Evolutionary conservation across 2,113 vertebrate genomes (phyloP), one percentile per base, ranked within the genome.

Genomic region (Boleophthalmus pectinirostris): DNA sequence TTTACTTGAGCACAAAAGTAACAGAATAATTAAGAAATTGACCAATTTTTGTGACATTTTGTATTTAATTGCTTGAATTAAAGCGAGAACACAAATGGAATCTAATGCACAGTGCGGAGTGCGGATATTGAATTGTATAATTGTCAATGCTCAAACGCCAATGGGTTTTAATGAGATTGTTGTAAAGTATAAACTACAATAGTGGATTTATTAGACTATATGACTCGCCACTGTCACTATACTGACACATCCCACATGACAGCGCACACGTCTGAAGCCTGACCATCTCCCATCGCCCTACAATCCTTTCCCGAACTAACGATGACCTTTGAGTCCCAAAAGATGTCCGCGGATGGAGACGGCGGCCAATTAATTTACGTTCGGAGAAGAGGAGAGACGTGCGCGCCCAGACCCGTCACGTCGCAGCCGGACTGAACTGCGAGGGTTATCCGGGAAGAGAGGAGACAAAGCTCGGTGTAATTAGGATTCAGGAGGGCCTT

Each of bases 311-410:
- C 72, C 83, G 25, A 80, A 87, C 82, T 90, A 88, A 89, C 85
- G 89, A 87, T 85, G 86, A 91, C 90, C 90, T 91, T 88, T 89
- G 87, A 91, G 78, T 88, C 79, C 86, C 85, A 81, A 87, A 87
- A 87, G 89, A 88, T 90, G 87, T 89, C 90, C 83, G 74, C 63
- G 78, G 82, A 85, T n/a, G 72, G 58, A 68, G 82, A 83, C 25
- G 70, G 33, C 83, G 70, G 82, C 90, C 87, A 90, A 88, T 91
- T 91, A 90, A 87, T 85, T 87, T 87, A 74, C 82, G 87, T 71
- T 71, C 7, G 8, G 21, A 15, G 56, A 24, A 23, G 56, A 15
- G 58, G 58, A 61, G 58, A 83, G 80, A 82, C 80, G 68, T 83
- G 86, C 77, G 80, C 77, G 79, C 66, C 60, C 57, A 14, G 58